Conservation (phyloP, 2,888 invertebrate genomes). For the Napeogenes inachia region DNA sequence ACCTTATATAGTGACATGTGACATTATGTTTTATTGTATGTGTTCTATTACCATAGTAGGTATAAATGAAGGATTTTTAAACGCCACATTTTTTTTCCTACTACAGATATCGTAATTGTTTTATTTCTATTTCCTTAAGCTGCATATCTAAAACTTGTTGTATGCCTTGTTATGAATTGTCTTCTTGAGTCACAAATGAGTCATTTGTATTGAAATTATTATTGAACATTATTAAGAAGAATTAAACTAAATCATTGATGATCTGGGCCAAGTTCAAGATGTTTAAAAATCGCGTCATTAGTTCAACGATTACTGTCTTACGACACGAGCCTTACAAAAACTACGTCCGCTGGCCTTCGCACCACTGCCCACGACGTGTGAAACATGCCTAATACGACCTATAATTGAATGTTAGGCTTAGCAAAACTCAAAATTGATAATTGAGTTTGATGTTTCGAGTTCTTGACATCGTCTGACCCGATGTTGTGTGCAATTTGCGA, state of each 20-base stretch:
- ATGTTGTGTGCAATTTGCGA: slow-evolving; percentile 5
- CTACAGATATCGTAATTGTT: too few relatives aligned
- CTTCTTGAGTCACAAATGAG: too few relatives aligned
- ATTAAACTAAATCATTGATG: slow-evolving; percentile 10
- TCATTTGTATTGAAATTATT: too few relatives aligned
- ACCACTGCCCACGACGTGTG: slow-evolving; percentile 42
- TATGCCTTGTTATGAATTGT: too few relatives aligned
- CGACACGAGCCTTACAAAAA: slow-evolving; percentile 58
- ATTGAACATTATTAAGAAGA: too few relatives aligned
- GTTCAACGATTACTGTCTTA: slow-evolving; percentile 44
- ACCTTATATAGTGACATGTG: too few relatives aligned
- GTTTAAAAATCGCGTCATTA: slow-evolving; percentile 43
- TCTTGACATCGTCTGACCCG: slow-evolving; percentile 16
- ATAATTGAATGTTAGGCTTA: slow-evolving; percentile 30
- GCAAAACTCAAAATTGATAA: slow-evolving; percentile 27
- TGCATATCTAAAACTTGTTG: too few relatives aligned
- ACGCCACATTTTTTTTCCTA: too few relatives aligned
- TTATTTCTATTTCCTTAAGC: too few relatives aligned
- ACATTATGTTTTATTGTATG: too few relatives aligned
- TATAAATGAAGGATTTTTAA: too few relatives aligned
- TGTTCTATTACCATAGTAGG: too few relatives aligned
- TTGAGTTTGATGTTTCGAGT: slow-evolving; percentile 10
- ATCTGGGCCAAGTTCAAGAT: slow-evolving; percentile 62
- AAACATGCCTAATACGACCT: slow-evolving; percentile 31
- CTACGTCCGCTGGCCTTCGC: slow-evolving; percentile 57